Evolutionary conservation across 2,113 vertebrate genomes (phyloP).

Genomic region (Rhombomys opimus): DNA sequence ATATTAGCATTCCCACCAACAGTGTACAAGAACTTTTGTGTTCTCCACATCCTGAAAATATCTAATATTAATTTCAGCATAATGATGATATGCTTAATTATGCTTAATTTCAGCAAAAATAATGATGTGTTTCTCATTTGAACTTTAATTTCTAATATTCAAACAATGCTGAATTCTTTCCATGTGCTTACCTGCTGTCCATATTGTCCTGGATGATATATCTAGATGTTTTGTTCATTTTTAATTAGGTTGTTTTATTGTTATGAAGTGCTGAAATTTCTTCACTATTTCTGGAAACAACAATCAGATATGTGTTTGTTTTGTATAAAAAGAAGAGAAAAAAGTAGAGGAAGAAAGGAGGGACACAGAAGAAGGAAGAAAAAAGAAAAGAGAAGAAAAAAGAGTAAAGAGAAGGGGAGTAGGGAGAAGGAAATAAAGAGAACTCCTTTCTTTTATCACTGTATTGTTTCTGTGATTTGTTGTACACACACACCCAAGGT

Average conservation of each 20-base stretch:
- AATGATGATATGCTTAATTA: too few relatives aligned
- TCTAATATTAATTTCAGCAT: background rate
- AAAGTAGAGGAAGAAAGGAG: background rate
- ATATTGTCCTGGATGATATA: background rate
- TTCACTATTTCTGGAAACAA: slow-evolving; percentile 27
- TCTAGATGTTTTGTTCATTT: background rate
- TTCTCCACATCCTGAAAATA: background rate
- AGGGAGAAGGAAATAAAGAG: background rate
- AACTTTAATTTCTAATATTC: background rate
- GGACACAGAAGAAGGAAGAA: too few relatives aligned
- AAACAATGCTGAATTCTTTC: background rate
- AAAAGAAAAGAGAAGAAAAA: too few relatives aligned
- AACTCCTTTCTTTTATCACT: background rate
- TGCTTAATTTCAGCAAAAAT: background rate
- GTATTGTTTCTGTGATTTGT: background rate
- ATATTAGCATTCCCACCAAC: background rate
- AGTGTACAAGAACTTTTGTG: background rate
- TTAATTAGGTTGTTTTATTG: background rate
- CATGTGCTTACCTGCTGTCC: background rate
- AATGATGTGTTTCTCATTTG: background rate
- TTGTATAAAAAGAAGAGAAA: background rate
- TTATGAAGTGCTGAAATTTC: background rate
- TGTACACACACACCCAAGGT: background rate
- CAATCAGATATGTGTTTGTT: background rate
- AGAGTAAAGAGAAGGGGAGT: background rate